These are phyloP conservation scores for Chitala chitala DNA, from an alignment of 2,113 vertebrate genomes.

Conservation along the genomic window DNA sequence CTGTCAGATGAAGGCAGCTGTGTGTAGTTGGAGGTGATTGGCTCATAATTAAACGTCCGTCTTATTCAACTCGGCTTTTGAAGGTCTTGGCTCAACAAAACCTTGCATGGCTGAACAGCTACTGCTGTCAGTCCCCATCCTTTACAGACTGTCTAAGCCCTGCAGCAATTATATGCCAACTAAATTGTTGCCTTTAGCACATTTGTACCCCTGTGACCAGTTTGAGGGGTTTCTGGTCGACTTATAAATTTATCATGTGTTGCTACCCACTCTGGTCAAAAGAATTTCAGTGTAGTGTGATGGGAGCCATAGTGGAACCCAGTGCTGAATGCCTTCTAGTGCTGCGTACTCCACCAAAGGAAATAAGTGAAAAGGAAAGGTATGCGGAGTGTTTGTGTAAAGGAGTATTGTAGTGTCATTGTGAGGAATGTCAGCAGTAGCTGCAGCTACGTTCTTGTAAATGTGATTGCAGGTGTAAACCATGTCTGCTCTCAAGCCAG, in stretches of 20 bases:
- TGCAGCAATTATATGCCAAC: not conserved
- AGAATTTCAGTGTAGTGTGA: not conserved
- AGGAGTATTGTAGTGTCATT: not conserved
- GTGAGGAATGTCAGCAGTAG: not conserved
- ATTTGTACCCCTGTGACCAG: not conserved
- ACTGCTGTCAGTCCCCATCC: not conserved
- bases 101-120: not conserved
- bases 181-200: not conserved
- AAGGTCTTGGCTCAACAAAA: not conserved
- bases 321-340: not conserved
- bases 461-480: not conserved
- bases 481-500: not conserved
- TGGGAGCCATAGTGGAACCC: not conserved
- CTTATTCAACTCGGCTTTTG: not conserved
- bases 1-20: not conserved
- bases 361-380: not conserved
- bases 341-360: not conserved
- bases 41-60: not conserved
- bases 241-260: not conserved
- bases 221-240: constrained; percentile 1
- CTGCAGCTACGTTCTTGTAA: not conserved
- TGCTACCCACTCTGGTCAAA: not conserved
- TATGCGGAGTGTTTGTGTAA: not conserved
- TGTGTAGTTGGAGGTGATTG: not conserved
- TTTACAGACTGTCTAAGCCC: not conserved